These are phyloP conservation scores for Eupithecia pulchellata DNA, from an alignment of 2,888 invertebrate genomes.

Conservation along the genomic window DNA sequence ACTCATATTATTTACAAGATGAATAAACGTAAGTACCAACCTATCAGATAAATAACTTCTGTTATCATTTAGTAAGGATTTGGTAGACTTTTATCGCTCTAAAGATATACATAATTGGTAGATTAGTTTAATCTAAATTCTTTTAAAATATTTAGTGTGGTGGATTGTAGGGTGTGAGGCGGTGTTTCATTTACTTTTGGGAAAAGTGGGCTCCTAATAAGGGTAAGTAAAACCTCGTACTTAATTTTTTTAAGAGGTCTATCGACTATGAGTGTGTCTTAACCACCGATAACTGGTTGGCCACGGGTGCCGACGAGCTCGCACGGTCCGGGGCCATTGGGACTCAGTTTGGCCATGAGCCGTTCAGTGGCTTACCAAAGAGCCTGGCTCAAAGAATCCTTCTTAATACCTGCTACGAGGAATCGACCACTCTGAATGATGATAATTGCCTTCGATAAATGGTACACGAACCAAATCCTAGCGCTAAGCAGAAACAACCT, in stretches of 20 bases:
- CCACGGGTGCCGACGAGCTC: no score
- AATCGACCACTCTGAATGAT: no score
- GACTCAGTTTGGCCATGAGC: no score
- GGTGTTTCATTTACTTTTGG: slow-evolving; percentile 48
- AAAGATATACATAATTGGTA: neutral
- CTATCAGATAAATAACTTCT: neutral
- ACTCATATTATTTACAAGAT: neutral
- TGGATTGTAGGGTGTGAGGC: slow-evolving; percentile 62
- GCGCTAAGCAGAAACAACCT: no score
- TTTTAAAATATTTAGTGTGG: slow-evolving; percentile 55
- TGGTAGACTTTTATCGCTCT: neutral
- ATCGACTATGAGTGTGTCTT: neutral
- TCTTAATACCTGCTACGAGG: no score
- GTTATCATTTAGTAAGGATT: neutral
- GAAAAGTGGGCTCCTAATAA: slow-evolving; percentile 36
- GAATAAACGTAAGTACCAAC: neutral
- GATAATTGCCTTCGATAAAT: no score
- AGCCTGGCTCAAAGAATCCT: no score
- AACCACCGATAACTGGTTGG: neutral
- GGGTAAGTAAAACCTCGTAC: slow-evolving; percentile 58
- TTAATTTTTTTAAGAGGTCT: neutral
- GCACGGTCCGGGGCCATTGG: no score
- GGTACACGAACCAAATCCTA: no score
- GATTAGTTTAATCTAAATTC: slow-evolving; percentile 1
- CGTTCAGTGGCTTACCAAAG: no score